Conservation (phyloP, 2,797 vertebrate species). For the Sitta carolinensis region DNA sequence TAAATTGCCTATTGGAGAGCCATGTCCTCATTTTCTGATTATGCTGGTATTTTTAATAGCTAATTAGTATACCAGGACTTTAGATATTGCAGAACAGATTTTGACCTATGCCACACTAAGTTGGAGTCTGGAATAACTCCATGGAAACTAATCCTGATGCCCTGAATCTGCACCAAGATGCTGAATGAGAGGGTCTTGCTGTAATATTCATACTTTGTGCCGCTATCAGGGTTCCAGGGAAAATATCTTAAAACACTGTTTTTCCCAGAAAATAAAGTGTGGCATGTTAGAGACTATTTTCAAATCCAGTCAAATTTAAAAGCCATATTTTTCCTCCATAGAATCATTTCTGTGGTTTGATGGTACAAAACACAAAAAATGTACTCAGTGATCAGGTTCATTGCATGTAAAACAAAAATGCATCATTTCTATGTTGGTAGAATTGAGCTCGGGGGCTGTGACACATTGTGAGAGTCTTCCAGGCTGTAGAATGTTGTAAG, state of each 20-base stretch:
- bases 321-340: neutral
- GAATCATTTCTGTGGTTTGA: neutral
- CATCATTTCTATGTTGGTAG: neutral
- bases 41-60: slow-evolving; percentile 26
- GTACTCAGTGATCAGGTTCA: neutral
- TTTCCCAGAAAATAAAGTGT: neutral
- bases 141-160: neutral
- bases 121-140: neutral
- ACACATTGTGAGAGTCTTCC: neutral
- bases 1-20: neutral
- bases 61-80: neutral
- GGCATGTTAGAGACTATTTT: neutral
- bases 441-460: neutral
- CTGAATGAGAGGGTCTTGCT: neutral
- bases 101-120: neutral
- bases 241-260: neutral
- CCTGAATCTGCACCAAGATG: neutral
- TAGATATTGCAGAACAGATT: neutral
- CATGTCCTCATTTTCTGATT: slow-evolving; percentile 8
- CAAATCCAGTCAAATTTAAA: neutral
- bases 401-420: neutral
- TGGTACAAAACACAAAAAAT: neutral
- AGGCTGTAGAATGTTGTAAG: neutral
- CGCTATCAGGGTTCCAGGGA: neutral
- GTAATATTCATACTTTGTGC: neutral